Conservation (phyloP, 30 jellyfish, hydroid and myxozoan genomes). For the Morbakka virulenta region DNA sequence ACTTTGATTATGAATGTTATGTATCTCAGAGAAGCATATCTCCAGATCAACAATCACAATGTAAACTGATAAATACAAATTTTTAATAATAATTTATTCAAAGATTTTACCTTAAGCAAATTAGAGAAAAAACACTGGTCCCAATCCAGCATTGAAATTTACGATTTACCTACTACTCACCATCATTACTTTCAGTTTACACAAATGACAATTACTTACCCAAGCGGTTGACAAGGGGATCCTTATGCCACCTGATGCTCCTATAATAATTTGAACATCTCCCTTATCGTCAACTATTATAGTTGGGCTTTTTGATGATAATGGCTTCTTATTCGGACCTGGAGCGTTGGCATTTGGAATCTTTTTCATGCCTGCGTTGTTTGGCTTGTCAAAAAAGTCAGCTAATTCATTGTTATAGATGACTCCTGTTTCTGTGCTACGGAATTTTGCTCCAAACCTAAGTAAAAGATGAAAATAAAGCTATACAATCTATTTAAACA, state of each 20-base stretch:
- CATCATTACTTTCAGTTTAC: too few species aligned
- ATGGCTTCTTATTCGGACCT: conserved; percentile 31
- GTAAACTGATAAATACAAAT: too few species aligned
- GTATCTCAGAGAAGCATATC: too few species aligned
- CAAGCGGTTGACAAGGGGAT: conserved; percentile 48
- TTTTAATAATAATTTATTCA: too few species aligned
- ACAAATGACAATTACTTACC: too few species aligned
- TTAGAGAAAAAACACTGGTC: too few species aligned
- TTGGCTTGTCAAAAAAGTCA: conserved; percentile 20
- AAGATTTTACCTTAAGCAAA: too few species aligned
- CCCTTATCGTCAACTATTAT: conserved; percentile 42
- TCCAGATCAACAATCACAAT: too few species aligned
- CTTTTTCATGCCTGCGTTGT: conserved; percentile 5
- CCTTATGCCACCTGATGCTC: conserved; percentile 80
- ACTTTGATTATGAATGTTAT: too few species aligned
- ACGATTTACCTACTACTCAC: too few species aligned
- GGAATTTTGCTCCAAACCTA: conserved; percentile 62
- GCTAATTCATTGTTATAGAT: conserved; percentile 53
- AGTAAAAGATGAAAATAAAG: neutral
- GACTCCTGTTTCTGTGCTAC: conserved; percentile 46
- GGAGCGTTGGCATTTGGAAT: conserved; percentile 48
- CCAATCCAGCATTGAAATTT: too few species aligned
- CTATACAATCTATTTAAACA: too few species aligned
- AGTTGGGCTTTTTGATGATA: conserved; percentile 39
- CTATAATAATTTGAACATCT: conserved; percentile 41